Evolutionary conservation across 2,797 vertebrate species (phyloP), one percentile per base, ranked within the genome.

Genomic region (Mormyrus hasselquistii): DNA sequence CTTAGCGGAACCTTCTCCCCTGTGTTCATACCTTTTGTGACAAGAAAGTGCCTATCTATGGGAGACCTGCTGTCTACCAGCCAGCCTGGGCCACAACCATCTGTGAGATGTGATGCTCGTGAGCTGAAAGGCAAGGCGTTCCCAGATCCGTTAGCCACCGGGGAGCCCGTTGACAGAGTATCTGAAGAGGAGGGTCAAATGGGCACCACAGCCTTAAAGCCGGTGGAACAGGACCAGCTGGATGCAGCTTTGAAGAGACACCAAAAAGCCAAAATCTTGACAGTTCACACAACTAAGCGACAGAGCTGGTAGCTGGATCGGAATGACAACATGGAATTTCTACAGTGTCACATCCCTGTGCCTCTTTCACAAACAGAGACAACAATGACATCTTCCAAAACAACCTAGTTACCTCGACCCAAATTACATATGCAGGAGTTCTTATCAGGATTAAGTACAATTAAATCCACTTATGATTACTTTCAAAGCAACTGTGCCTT

Each of bases 201-300:
- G 29, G 73, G 88, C 59, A 62, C 91, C 83, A 84, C 4, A n/a
- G 55, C 38, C 1, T 87, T 7, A 38, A 85, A 76, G 4, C 1
- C 16, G 2, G 47, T n/a, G 2, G 94, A 97, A 0, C 96, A 96
- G 92, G 92, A 94, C 0, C 93, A 99, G 92, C 96, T 99, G 90
- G 94, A 94, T n/a, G 93, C 96, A 91, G 97, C 98, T 16, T 95
- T 97, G 90, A 97, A 97, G 91, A 97, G 98, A 92, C 95, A 99
- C 90, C 94, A 93, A 91, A 97, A 95, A 93, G 96, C 97, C 87
- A 96, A 94, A 91, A 95, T 92, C 92, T 93, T 96, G 59, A 97
- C 94, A 91, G 95, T 94, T 90, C 84, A 22, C 2, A 87, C 88
- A 6, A 90, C 12, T 53, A 92, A 92, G 47, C 94, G 96, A 91